Percentiles rank a stretch among this genome's conserved stretches.
These are phyloP conservation scores for Chloroceryle amazona DNA, from an alignment of 2,797 vertebrate genomes.

Conservation along the genomic window DNA sequence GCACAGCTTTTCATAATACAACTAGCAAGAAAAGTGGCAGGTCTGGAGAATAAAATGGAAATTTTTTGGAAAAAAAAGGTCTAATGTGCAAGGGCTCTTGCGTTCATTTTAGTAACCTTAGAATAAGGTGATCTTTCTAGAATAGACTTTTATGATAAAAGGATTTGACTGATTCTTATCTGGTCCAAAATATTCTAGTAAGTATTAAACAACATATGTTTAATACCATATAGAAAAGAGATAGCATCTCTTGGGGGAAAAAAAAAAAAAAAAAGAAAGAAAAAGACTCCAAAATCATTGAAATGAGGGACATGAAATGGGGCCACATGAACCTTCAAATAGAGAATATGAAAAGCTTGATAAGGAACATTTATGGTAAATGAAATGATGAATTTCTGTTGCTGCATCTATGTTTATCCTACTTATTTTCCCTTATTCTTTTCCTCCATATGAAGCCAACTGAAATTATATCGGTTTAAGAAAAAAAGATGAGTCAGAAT, in stretches of 20 bases:
- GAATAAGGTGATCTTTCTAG: slow-evolving; percentile 45
- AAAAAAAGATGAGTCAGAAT: slow-evolving; percentile 8
- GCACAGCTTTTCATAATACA: slow-evolving; percentile 68
- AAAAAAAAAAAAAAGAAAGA: neutral
- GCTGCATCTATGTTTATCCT: neutral
- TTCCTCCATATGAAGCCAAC: neutral
- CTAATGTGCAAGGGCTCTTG: slow-evolving; percentile 25
- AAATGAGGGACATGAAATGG: neutral
- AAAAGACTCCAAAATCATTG: neutral
- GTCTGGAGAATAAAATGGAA: slow-evolving; percentile 70
- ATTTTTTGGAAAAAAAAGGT: slow-evolving; percentile 51
- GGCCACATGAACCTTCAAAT: neutral
- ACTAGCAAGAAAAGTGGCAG: slow-evolving; percentile 47
- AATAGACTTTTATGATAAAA: slow-evolving; percentile 43
- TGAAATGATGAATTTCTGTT: neutral
- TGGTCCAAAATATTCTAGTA: neutral
- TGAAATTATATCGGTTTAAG: slow-evolving; percentile 3
- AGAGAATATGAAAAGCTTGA: neutral
- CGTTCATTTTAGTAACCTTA: slow-evolving; percentile 56
- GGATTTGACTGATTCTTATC: slow-evolving; percentile 6
- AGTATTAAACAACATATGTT: slow-evolving; percentile 14
- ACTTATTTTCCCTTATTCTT: neutral
- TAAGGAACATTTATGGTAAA: neutral
- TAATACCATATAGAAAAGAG: slow-evolving; percentile 10
- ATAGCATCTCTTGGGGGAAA: neutral